Evolutionary conservation across 2,888 invertebrate genomes (phyloP).

Genomic region (Digitonthophagus gazella): DNA sequence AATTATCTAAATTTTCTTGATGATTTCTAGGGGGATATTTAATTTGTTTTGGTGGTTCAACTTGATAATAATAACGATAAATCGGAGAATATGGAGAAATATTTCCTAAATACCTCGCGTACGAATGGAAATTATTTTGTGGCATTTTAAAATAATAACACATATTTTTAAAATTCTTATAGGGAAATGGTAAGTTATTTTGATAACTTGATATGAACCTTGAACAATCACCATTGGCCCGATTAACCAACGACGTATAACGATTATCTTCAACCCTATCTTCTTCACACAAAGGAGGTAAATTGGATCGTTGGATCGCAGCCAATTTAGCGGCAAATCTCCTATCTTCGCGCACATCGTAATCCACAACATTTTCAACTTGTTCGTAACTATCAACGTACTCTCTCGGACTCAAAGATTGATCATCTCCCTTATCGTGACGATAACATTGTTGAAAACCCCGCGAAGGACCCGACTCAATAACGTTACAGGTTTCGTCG

Average conservation of each 20-base stretch:
- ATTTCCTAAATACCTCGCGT: conserved; percentile 21
- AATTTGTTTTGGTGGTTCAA: not conserved
- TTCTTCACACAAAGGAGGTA: not conserved
- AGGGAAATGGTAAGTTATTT: not conserved
- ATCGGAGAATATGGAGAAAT: conserved; percentile 10
- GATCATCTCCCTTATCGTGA: not conserved
- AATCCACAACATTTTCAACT: not conserved
- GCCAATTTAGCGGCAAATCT: not conserved
- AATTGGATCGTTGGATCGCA: not conserved
- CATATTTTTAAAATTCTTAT: conserved; percentile 4
- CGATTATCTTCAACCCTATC: not conserved
- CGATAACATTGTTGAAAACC: not conserved
- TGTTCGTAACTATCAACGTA: not conserved
- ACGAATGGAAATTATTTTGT: conserved; percentile 16
- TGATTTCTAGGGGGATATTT: not conserved
- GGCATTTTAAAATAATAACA: conserved; percentile 24
- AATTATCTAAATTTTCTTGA: not conserved
- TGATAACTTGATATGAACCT: not conserved
- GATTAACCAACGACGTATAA: not conserved
- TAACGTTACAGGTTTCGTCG: not conserved
- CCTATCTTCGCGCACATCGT: not conserved
- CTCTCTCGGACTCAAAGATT: not conserved
- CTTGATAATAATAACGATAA: conserved; percentile 14
- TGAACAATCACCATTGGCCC: conserved; percentile 6
- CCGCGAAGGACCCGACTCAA: not conserved